These are phyloP conservation scores for Forbesichthys agassizii DNA, from an alignment of 2,113 vertebrate genomes.

Conservation along the genomic window DNA sequence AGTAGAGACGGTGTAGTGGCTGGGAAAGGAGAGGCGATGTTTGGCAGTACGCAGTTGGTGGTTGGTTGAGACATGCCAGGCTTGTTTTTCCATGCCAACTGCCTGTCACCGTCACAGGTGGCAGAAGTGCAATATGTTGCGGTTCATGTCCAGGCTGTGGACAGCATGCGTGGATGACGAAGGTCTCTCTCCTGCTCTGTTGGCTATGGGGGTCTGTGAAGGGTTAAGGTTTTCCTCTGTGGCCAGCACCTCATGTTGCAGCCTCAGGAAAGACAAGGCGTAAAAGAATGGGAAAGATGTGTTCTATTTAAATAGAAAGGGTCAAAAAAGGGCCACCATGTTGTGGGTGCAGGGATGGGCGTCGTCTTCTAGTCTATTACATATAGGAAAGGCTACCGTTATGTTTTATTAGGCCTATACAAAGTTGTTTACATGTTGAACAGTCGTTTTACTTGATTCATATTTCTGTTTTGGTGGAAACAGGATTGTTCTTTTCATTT, in stretches of 20 bases:
- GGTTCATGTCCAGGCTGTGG: neutral
- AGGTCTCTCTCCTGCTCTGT: too few relatives aligned
- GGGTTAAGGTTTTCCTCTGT: conserved; percentile 56
- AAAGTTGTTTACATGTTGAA: too few relatives aligned
- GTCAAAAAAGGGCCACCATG: neutral
- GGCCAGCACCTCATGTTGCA: conserved; percentile 38
- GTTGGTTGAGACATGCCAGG: too few relatives aligned
- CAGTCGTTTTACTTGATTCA: too few relatives aligned
- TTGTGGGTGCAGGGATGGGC: conserved; percentile 17
- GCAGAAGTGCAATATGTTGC: conserved; percentile 10
- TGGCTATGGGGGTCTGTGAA: conserved; percentile 19
- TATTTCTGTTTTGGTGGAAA: too few relatives aligned
- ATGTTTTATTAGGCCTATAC: too few relatives aligned
- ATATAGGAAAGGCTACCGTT: too few relatives aligned
- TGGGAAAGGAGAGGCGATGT: conserved; percentile 53
- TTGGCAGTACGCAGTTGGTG: neutral
- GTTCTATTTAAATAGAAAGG: conserved; percentile 18
- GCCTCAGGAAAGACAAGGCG: conserved; percentile 13
- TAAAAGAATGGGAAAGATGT: neutral
- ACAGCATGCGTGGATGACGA: too few relatives aligned
- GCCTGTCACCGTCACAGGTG: conserved; percentile 9
- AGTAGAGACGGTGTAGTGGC: conserved; percentile 48
- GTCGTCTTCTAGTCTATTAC: neutral
- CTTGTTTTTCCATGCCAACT: too few relatives aligned
- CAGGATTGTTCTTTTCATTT: too few relatives aligned